Percentiles rank a stretch among this genome's conserved stretches.
These are phyloP conservation scores for Agriopis leucophaearia DNA, from an alignment of 2,888 invertebrate genomes.

Conservation along the genomic window DNA sequence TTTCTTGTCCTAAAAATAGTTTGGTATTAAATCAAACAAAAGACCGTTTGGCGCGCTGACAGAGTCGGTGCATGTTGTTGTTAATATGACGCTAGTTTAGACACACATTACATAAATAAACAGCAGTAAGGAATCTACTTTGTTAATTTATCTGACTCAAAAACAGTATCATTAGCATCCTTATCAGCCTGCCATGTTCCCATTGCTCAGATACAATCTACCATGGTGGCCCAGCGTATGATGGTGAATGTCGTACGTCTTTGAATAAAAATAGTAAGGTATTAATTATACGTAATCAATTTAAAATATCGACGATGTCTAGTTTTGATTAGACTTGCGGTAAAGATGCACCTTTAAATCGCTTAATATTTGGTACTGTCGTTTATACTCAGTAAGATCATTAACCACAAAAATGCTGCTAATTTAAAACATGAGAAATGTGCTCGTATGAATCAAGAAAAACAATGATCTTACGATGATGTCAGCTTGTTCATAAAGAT, in stretches of 20 bases:
- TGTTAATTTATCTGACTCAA: no score
- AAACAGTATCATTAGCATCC: no score
- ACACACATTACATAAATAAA: slow-evolving; percentile 12
- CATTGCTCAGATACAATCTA: no score
- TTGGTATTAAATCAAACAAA: slow-evolving; percentile 38
- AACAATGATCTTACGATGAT: slow-evolving; percentile 23
- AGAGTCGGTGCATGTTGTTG: slow-evolving; percentile 23
- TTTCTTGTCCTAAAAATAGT: slow-evolving; percentile 32
- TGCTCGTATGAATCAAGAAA: slow-evolving; percentile 1
- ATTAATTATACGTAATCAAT: no score
- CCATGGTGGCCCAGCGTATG: no score
- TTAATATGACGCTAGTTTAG: slow-evolving; percentile 8
- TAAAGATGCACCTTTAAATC: neutral
- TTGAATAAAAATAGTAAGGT: no score
- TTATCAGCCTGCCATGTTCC: no score
- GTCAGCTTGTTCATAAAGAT: slow-evolving; percentile 9
- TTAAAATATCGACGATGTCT: no score
- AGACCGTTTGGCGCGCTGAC: slow-evolving; percentile 39
- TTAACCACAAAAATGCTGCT: slow-evolving; percentile 15
- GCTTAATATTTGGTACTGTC: neutral
- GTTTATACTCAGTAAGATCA: neutral
- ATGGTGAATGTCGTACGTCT: no score
- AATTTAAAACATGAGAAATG: slow-evolving; percentile 12
- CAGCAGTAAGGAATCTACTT: slow-evolving; percentile 1
- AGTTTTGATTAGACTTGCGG: no score